These are phyloP conservation scores for Melipona quadrifasciata DNA, from an alignment of 1,140 invertebrate species.

Conservation along the genomic window DNA sequence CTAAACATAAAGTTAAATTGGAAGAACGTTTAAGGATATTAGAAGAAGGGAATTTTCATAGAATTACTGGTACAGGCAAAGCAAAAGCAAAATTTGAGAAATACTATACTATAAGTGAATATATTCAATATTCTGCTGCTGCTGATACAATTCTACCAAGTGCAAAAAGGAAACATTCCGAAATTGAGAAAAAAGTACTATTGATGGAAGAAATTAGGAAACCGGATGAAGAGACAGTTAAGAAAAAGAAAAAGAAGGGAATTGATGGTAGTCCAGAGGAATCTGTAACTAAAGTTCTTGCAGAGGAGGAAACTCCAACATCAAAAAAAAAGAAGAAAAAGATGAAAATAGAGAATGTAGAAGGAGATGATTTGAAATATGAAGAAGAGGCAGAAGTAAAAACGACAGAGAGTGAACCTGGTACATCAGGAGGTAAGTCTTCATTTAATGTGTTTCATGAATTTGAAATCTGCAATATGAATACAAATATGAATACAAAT, in stretches of 20 bases:
- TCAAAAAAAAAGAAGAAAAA: constrained; percentile 59
- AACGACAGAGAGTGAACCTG: background rate
- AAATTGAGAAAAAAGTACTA: constrained; percentile 81
- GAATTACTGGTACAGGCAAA: constrained; percentile 94
- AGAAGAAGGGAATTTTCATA: constrained; percentile 92
- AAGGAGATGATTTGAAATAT: background rate
- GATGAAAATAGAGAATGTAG: constrained; percentile 16
- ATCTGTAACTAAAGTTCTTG: constrained; percentile 52
- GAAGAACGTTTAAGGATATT: constrained; percentile 89
- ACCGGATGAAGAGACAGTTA: constrained; percentile 64
- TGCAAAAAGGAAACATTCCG: constrained; percentile 72
- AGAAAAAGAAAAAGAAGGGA: constrained; percentile 69
- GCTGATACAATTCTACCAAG: constrained; percentile 84
- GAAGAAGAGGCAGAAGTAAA: constrained; percentile 45
- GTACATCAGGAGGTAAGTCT: constrained; percentile 24
- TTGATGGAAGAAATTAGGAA: constrained; percentile 76
- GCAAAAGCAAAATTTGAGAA: constrained; percentile 94
- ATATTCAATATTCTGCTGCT: constrained; percentile 84
- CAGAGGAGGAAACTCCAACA: constrained; percentile 33
- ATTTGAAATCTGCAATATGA: background rate
- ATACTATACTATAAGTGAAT: constrained; percentile 91
- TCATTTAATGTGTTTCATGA: background rate
- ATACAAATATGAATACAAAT: background rate
- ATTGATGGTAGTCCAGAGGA: constrained; percentile 72
- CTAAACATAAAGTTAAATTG: constrained; percentile 93